Base-by-base conservation (phyloP, 1,140 invertebrate species). In the Ips typographus region DNA sequence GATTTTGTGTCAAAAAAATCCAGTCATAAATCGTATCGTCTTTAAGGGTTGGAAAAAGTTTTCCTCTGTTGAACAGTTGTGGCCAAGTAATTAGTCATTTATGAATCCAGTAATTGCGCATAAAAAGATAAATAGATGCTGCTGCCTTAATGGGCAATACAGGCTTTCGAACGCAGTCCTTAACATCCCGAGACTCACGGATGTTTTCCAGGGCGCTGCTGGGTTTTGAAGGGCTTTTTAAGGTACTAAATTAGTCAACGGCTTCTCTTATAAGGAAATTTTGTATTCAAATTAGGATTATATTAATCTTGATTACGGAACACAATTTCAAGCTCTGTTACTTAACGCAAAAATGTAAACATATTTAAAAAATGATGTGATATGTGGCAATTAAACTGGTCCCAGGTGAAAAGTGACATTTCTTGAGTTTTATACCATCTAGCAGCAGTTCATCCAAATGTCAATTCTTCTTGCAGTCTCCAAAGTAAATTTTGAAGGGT, bases 91-190 rank as follows among this genome's bases (percentile, higher is more conserved):
- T 79, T 79, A 79, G 78, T 79, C 78, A 79, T 79, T 79, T 79
- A 79, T 78, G 77, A 79, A 79, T 77, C 76, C 74, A 73, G 78
- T 79, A 79, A 79, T 79, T 79, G 76, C 77, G 73, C 77, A 77
- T 79, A 79, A 79, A 79, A 79, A 79, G 78, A 79, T 79, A 79
- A 79, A 79, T 79, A 79, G 77, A 75, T 76, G 76, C 73, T 72
- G 72, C 68, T 62, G 70, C 66, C 71, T 74, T 76, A 76, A 76
- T 76, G 74, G 73, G 68, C 68, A 53, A 55, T 57, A 44, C 47
- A 52, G 65, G 56, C 57, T 51, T 55, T 56, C 41, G 69, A 74
- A 69, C 55, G 43, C 61, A 51, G 60, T 57, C 73, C 74, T 75
- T 74, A 74, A 64, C 65, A 47, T 57, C 56, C 36, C 67, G 59